Evolutionary conservation across 2,888 invertebrate genomes (phyloP), one percentile per base, ranked within the genome.

Genomic region (Mythimna ferrago): DNA sequence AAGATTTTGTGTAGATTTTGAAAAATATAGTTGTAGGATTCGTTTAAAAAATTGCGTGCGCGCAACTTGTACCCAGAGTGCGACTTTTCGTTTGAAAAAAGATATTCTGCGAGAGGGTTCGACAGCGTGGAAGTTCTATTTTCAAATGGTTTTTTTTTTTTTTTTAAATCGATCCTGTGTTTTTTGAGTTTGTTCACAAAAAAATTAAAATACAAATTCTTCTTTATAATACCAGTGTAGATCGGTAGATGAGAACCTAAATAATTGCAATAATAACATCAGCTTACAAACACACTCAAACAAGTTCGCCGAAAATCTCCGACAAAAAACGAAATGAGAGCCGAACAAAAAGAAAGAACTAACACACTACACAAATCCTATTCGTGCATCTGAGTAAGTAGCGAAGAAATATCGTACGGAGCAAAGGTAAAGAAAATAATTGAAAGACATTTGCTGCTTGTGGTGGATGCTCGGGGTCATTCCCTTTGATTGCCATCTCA

Each of bases 391-490:
- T 64, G 60, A 71, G 61, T 71, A 81, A 73, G 72, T 51, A 73
- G 65, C 64, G 44, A 69, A 68, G 69, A 76, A 82, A 85, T 76
- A 85, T 74, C 73, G 63, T 35, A 73, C 66, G 71, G 65, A 79
- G 66, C 69, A 73, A 69, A 83, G 85, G 85, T 81, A 83, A 85
- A 74, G 76, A 77, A 85, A 85, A 85, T 85, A 85, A 85, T 85
- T 78, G 84, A 85, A 82, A 80, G 78, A 80, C 80, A 85, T 85
- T 85, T 82, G 72, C 77, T 79, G 74, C 85, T 67, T 71, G 76
- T 71, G 72, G 83, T 70, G 78, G 81, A 66, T 77, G 83, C 69
- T 75, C 76, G 71, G 83, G 81, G 81, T 85, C 78, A 81, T 83
- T 81, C 82, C 66, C 82, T 80, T 82, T 78, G 83, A 82, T 86